phyloP scores from a whole-genome alignment of 2,797 vertebrate genomes.

The Serranus cabrilla region DNA sequence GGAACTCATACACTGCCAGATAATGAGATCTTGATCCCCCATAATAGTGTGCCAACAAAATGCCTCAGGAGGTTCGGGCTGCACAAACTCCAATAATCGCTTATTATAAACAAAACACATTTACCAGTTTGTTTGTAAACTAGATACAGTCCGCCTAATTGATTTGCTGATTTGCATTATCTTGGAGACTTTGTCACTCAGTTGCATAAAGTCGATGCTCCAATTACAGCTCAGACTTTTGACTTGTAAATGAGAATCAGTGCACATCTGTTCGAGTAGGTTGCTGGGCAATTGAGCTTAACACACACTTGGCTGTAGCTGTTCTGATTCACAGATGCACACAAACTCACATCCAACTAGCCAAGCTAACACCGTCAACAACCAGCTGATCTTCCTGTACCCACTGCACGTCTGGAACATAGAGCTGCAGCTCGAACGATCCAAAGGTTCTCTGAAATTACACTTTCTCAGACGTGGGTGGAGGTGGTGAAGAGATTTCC shows the following conservation, averaged over 20 bases:
- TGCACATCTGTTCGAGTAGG: conserved; percentile 14
- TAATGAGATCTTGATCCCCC: conserved; percentile 17
- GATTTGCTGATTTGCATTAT: conserved; percentile 33
- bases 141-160: conserved; percentile 14
- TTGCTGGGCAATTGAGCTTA: conserved; percentile 44
- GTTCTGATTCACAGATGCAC: not conserved
- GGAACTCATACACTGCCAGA: not conserved
- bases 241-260: conserved; percentile 55
- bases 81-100: not conserved
- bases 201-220: conserved; percentile 17
- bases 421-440: not conserved
- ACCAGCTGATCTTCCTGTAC: not conserved
- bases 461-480: not conserved
- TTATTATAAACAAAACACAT: conserved; percentile 22
- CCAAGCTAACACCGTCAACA: not conserved
- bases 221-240: conserved; percentile 32
- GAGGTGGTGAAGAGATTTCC: not conserved
- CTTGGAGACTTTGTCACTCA: conserved; percentile 1
- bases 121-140: conserved; percentile 20
- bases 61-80: not conserved
- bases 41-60: not conserved
- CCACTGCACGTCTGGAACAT: not conserved
- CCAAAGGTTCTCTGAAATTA: not conserved
- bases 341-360: not conserved
- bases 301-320: not conserved